Percentiles rank a stretch among this genome's conserved stretches.
These are phyloP conservation scores for Tryphoninae sp. DNA, from an alignment of 2,888 invertebrate genomes.

Conservation along the genomic window DNA sequence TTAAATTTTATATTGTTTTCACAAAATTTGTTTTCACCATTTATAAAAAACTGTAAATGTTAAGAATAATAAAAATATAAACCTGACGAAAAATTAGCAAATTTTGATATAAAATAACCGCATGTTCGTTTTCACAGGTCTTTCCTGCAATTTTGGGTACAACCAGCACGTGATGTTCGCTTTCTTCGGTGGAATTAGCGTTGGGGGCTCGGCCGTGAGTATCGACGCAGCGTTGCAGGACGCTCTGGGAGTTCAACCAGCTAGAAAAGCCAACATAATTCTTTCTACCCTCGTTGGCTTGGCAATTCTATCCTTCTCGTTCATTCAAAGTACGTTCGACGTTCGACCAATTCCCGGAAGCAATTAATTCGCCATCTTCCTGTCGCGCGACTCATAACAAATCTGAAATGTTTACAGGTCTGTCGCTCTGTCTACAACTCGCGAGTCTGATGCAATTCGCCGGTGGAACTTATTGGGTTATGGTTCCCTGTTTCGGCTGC, in stretches of 20 bases:
- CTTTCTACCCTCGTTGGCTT: conserved; percentile 71
- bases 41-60: too few relatives aligned
- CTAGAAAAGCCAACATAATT: conserved; percentile 66
- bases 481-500: conserved; percentile 65
- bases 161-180: conserved; percentile 62
- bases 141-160: conserved; percentile 56
- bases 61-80: too few relatives aligned
- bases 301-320: conserved; percentile 67
- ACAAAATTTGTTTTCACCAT: too few relatives aligned
- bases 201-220: conserved; percentile 65
- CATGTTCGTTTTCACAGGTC: conserved; percentile 37
- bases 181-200: conserved; percentile 68
- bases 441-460: conserved; percentile 67
- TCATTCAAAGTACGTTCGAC: conserved; percentile 66
- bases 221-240: conserved; percentile 71
- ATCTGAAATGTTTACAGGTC: conserved; percentile 60
- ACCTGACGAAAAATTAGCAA: too few relatives aligned
- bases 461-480: conserved; percentile 71
- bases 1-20: too few relatives aligned
- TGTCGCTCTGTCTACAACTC: conserved; percentile 63
- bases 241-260: conserved; percentile 68
- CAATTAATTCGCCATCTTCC: neutral
- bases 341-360: neutral
- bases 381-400: neutral
- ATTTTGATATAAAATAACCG: too few relatives aligned